phyloP scores from a whole-genome alignment of 2,797 vertebrate species.

The Artibeus jamaicensis region DNA sequence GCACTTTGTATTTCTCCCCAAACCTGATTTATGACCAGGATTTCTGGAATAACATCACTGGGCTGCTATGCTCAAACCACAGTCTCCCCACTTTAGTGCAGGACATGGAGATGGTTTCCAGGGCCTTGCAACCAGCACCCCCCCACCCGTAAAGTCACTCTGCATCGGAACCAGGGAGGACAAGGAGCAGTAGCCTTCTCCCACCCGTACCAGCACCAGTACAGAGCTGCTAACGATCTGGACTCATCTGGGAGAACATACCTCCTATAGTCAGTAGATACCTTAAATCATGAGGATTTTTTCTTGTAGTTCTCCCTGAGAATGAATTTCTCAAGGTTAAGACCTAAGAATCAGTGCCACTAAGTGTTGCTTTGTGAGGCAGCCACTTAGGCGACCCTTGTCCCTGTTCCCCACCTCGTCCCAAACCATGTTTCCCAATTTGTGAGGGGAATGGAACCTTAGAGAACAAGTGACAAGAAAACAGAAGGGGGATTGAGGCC shows the following conservation, averaged over 20 bases:
- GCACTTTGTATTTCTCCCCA: background rate
- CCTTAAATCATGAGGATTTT: background rate
- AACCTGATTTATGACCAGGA: background rate
- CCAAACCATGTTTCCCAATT: background rate
- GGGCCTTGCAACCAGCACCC: background rate
- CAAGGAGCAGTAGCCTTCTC: background rate
- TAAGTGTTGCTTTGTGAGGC: background rate
- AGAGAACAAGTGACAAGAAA: background rate
- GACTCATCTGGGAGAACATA: background rate
- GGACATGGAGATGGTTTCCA: background rate
- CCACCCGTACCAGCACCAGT: background rate
- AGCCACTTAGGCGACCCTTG: background rate
- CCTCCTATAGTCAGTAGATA: too few relatives aligned
- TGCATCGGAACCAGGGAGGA: background rate
- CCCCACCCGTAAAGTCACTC: background rate
- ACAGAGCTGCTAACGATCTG: background rate
- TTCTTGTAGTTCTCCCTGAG: background rate
- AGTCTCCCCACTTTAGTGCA: rapidly evolving
- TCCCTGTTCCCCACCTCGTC: background rate
- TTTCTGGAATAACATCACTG: background rate
- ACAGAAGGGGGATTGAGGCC: background rate
- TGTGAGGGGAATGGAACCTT: background rate
- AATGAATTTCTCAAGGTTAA: background rate
- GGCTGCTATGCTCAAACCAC: too few relatives aligned
- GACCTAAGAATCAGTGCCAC: background rate